Evolutionary conservation across 92 coral and sea anemone genomes (phyloP).

Genomic region (Muricea muricata): DNA sequence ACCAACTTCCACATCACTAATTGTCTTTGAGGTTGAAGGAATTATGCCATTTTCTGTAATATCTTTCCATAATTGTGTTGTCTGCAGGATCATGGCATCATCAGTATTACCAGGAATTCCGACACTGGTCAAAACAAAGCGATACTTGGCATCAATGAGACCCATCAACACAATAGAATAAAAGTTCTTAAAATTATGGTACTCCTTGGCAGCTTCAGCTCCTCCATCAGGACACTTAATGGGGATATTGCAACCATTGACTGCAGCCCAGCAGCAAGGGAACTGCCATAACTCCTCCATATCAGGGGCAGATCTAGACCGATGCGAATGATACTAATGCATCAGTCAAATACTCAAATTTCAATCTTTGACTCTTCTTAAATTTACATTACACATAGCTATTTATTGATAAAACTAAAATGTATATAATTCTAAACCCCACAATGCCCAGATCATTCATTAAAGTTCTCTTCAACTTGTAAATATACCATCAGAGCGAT

Average conservation of each 20-base stretch:
- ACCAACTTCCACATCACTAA: conserved; percentile 3
- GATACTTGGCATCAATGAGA: conserved; percentile 58
- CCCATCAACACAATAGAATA: conserved; percentile 58
- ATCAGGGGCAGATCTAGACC: too few relatives aligned
- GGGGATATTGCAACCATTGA: background rate
- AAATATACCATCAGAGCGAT: too few relatives aligned
- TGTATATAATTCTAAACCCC: too few relatives aligned
- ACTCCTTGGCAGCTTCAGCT: conserved; percentile 54
- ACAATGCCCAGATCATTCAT: too few relatives aligned
- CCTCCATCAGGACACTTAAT: conserved; percentile 15
- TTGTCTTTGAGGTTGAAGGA: background rate
- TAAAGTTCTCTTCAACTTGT: too few relatives aligned
- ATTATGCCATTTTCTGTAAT: conserved; percentile 27
- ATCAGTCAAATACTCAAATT: too few relatives aligned
- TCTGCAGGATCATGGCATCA: conserved; percentile 51
- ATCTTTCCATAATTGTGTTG: conserved; percentile 56
- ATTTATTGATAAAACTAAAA: too few relatives aligned
- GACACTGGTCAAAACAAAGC: conserved; percentile 65
- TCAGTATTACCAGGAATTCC: conserved; percentile 59
- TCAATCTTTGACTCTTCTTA: too few relatives aligned
- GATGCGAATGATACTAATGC: too few relatives aligned
- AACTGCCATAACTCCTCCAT: too few relatives aligned
- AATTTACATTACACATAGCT: too few relatives aligned
- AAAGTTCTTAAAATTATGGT: conserved; percentile 64
- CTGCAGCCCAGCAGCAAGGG: too few relatives aligned